A percentile compares a stretch with the other conserved stretches of the same genome.
Evolutionary conservation across 2,888 invertebrate species (phyloP).

Genomic region (Brachypalpus laphriformis): DNA sequence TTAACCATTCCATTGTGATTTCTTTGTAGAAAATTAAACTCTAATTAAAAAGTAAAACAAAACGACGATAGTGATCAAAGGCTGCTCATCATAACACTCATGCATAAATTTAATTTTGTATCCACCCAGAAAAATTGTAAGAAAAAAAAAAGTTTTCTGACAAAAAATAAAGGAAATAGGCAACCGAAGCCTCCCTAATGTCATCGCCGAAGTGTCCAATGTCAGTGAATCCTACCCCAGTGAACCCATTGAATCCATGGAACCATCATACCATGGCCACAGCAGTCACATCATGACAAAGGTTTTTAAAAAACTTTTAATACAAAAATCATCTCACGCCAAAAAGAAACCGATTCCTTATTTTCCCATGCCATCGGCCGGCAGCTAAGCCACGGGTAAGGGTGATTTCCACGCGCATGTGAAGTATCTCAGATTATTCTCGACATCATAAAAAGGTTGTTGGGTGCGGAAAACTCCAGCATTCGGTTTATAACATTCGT

Average conservation of each 20-base stretch:
- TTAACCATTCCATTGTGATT: conserved; percentile 20
- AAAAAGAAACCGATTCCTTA: conserved; percentile 40
- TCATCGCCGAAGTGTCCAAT: conserved; percentile 17
- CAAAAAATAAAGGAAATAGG: not conserved
- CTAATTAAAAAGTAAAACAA: conserved; percentile 45
- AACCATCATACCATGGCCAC: not conserved
- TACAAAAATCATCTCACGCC: conserved; percentile 10
- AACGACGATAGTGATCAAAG: conserved; percentile 38
- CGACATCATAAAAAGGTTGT: conserved; percentile 30
- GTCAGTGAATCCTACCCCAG: conserved; percentile 6
- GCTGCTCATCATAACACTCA: conserved; percentile 22
- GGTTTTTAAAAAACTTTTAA: conserved; percentile 29
- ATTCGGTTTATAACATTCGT: conserved; percentile 46
- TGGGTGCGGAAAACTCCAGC: conserved; percentile 29
- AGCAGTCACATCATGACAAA: conserved; percentile 12
- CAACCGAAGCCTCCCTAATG: not conserved
- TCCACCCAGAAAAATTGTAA: not conserved
- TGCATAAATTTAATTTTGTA: conserved; percentile 38
- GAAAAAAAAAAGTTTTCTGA: not conserved
- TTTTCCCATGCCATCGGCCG: not conserved
- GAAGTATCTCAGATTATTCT: conserved; percentile 15
- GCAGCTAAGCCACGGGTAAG: not conserved
- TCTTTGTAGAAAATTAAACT: not conserved
- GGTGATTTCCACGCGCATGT: conserved; percentile 47
- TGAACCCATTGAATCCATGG: conserved; percentile 21